Percentiles rank a stretch among this genome's conserved stretches.
Conservation (phyloP, 2,888 invertebrate genomes). For the Uloborus plumipes region DNA sequence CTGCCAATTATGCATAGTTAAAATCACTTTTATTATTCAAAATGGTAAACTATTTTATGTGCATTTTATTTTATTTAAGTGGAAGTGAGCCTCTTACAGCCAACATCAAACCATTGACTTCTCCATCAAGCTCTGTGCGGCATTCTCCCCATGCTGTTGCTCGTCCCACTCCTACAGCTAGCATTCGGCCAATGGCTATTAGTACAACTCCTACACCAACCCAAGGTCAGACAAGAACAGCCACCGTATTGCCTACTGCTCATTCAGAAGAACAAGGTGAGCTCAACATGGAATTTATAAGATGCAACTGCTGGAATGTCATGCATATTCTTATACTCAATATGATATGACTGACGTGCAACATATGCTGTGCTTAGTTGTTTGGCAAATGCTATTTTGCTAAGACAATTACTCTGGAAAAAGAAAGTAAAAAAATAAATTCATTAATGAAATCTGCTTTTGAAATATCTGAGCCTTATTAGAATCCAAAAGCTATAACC, state of each 20-base stretch:
- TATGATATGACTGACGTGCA: not conserved
- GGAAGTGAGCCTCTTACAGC: constrained; percentile 81
- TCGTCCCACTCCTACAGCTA: constrained; percentile 87
- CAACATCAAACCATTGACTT: constrained; percentile 94
- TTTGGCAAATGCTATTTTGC: no score
- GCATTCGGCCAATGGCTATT: constrained; percentile 90
- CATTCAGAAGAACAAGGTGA: constrained; percentile 46
- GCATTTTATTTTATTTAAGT: not conserved
- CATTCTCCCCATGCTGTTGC: constrained; percentile 73
- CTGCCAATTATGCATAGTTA: no score
- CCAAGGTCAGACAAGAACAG: constrained; percentile 62
- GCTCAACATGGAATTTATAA: not conserved
- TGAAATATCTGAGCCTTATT: no score
- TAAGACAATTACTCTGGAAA: no score
- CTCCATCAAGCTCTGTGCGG: constrained; percentile 71
- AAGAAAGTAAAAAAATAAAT: no score
- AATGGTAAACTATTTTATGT: not conserved
- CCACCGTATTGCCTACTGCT: constrained; percentile 67
- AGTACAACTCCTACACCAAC: constrained; percentile 71
- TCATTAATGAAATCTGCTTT: no score
- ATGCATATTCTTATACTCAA: not conserved
- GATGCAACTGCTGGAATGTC: no score
- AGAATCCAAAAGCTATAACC: no score
- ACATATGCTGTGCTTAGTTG: no score
- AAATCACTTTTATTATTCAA: no score